Conservation (phyloP, 2,113 vertebrate species). For the Bostrychus sinensis region DNA sequence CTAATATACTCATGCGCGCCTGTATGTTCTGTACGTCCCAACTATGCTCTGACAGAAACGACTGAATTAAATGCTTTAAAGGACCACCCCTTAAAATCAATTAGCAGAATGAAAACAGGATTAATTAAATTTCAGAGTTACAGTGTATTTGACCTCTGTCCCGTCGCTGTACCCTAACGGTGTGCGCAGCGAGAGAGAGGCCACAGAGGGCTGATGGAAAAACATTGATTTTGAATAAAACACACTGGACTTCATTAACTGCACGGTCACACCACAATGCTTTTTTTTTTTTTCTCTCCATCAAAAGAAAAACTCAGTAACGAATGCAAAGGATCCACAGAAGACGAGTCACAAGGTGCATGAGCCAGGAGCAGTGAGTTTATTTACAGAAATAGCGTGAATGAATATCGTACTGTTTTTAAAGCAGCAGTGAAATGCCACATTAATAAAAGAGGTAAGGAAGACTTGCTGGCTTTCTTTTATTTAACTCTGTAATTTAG, state of each 20-base stretch:
- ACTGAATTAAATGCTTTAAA: no score
- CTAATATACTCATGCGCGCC: no score
- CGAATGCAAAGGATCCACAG: background rate
- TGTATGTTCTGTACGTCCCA: no score
- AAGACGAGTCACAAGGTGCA: background rate
- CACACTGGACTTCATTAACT: background rate
- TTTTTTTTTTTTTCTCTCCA: background rate
- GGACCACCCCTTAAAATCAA: no score
- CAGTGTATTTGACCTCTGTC: no score
- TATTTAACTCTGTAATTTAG: constrained; percentile 6
- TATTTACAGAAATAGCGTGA: background rate
- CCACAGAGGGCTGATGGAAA: background rate
- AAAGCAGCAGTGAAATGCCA: constrained; percentile 10
- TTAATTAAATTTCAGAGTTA: background rate
- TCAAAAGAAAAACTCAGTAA: background rate
- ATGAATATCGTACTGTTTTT: constrained; percentile 4
- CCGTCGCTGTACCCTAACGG: background rate
- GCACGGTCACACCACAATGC: background rate
- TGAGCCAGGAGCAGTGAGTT: no score
- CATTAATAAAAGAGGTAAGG: background rate
- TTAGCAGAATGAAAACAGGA: no score
- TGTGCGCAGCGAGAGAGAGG: background rate
- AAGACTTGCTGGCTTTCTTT: background rate
- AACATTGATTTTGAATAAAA: constrained; percentile 1
- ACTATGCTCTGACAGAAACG: no score